Percentiles rank a stretch among this genome's conserved stretches.
phyloP scores from a whole-genome alignment of 2,797 vertebrate genomes.

The Bufotes viridis region DNA sequence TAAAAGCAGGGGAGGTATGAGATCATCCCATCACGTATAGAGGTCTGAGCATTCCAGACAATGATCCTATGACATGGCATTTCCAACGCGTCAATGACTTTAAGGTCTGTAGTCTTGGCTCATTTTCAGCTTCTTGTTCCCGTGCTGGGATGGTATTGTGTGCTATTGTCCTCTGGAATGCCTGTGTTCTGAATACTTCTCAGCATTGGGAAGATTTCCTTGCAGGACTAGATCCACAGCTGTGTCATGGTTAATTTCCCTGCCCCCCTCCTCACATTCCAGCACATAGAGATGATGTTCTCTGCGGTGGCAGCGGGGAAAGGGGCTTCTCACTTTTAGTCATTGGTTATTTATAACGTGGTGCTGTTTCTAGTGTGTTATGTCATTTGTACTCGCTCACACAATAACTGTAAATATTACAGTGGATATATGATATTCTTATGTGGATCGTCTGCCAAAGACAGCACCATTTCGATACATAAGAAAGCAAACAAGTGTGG shows the following conservation, averaged over 20 bases:
- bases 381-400: conserved; percentile 1
- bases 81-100: background rate
- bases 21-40: background rate
- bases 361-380: conserved; percentile 1
- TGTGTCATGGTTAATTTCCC: conserved; percentile 45
- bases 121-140: conserved; percentile 22
- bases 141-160: conserved; percentile 36
- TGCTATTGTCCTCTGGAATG: conserved; percentile 38
- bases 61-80: conserved; percentile 2
- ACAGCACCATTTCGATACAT: background rate
- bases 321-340: conserved; percentile 13
- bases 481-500: background rate
- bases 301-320: conserved; percentile 14
- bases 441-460: background rate
- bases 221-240: conserved; percentile 31
- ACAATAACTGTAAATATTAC: background rate
- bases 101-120: conserved; percentile 17
- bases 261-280: conserved; percentile 21
- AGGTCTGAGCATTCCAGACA: conserved; percentile 1
- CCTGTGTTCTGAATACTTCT: conserved; percentile 23
- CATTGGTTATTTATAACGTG: conserved; percentile 15
- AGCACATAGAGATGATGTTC: conserved; percentile 29
- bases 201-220: conserved; percentile 13
- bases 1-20: background rate
- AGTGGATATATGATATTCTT: background rate